These are phyloP conservation scores for Pinna nobilis DNA, from an alignment of 1,140 invertebrate genomes.

Conservation along the genomic window DNA sequence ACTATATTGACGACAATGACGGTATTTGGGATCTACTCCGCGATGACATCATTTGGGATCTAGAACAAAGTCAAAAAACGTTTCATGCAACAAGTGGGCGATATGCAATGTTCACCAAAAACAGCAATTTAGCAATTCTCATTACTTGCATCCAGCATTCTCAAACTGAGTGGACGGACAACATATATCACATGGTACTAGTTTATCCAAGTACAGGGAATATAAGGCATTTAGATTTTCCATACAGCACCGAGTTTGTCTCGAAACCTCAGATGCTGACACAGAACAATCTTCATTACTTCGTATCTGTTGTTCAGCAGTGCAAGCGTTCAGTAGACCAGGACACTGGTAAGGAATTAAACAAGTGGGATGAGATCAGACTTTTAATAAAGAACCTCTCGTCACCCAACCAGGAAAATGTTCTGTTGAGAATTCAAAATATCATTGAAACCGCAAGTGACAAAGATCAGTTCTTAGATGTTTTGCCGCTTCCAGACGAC, in stretches of 20 bases:
- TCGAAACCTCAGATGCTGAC: conserved; percentile 38
- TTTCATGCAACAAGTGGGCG: conserved; percentile 47
- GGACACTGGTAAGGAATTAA: conserved; percentile 31
- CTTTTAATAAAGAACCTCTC: conserved; percentile 37
- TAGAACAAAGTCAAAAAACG: conserved; percentile 46
- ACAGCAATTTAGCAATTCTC: conserved; percentile 43
- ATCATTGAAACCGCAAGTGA: conserved; percentile 43
- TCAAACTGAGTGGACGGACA: conserved; percentile 55
- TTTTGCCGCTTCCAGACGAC: conserved; percentile 33
- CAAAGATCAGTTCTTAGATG: conserved; percentile 55
- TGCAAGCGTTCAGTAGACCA: conserved; percentile 34
- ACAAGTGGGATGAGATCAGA: conserved; percentile 36
- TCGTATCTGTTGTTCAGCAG: conserved; percentile 50
- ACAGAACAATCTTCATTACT: conserved; percentile 25
- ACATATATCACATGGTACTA: conserved; percentile 51
- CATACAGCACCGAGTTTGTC: conserved; percentile 56
- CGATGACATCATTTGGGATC: conserved; percentile 61
- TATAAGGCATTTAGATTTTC: conserved; percentile 46
- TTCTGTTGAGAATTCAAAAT: conserved; percentile 45
- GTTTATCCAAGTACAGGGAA: conserved; percentile 39
- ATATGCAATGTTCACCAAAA: conserved; percentile 54
- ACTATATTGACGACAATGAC: no score
- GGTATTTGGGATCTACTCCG: no score
- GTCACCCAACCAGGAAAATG: conserved; percentile 24
- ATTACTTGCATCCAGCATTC: conserved; percentile 50